A percentile compares a stretch with the other conserved stretches of the same genome.
Conservation (phyloP, 2,113 vertebrate species). For the Grallaria varia region DNA sequence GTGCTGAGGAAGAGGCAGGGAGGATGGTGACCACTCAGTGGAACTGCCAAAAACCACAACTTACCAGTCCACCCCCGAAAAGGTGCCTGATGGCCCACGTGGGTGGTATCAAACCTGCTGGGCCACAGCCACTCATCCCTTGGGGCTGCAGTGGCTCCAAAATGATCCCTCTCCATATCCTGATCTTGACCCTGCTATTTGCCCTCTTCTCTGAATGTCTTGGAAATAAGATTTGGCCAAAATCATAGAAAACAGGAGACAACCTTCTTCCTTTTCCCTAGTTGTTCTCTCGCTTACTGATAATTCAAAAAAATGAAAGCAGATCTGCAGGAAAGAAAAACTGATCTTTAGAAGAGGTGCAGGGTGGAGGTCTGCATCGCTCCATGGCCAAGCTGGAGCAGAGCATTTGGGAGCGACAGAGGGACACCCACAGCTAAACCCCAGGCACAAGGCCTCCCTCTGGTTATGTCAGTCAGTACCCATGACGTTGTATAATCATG, state of each 20-base stretch:
- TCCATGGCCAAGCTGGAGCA: background rate
- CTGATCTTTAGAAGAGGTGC: background rate
- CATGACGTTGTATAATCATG: background rate
- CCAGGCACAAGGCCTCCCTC: background rate
- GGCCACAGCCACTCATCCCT: rapidly evolving
- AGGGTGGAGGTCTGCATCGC: rapidly evolving
- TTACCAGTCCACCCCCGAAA: background rate
- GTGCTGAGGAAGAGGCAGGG: background rate
- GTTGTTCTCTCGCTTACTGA: background rate
- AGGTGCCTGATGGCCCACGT: rapidly evolving
- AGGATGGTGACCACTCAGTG: background rate
- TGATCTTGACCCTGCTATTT: background rate
- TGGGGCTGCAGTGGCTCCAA: rapidly evolving
- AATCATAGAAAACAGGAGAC: background rate
- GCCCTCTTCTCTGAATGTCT: background rate
- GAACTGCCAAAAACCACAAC: background rate
- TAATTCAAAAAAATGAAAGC: background rate
- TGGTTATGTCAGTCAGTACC: background rate
- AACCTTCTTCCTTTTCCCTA: background rate
- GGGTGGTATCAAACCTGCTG: background rate
- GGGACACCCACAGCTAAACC: background rate
- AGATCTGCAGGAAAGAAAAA: background rate
- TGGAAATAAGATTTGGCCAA: background rate
- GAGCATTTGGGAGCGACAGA: background rate
- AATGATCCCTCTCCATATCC: background rate